Percentiles rank a stretch among this genome's conserved stretches.
These are phyloP conservation scores for Boulengeromyrus knoepffleri DNA, from an alignment of 2,113 vertebrate species.

Conservation along the genomic window DNA sequence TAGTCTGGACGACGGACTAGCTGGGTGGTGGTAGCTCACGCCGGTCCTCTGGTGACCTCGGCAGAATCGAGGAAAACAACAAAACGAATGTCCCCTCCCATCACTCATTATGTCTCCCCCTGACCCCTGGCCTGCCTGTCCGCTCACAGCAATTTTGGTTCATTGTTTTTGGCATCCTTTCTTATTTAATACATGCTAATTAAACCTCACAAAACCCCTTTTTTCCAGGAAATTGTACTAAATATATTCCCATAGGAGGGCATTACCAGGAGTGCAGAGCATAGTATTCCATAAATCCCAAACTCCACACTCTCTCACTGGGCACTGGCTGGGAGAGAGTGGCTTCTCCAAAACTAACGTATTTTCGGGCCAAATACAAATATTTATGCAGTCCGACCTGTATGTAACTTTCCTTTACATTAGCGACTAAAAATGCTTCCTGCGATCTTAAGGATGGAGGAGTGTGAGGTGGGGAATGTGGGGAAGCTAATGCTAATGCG, in stretches of 20 bases:
- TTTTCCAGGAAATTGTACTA: slow-evolving; percentile 5
- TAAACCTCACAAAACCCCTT: neutral
- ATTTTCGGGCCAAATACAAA: slow-evolving; percentile 9
- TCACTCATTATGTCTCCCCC: neutral
- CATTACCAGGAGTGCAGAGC: neutral
- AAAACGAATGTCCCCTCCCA: neutral
- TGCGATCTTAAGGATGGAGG: neutral
- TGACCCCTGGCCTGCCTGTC: neutral
- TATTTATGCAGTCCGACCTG: slow-evolving; percentile 4
- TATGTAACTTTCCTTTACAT: slow-evolving; percentile 13
- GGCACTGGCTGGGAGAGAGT: neutral
- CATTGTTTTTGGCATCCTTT: neutral
- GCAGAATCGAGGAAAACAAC: neutral
- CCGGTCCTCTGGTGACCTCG: neutral
- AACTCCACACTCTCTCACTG: neutral
- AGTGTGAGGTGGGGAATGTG: neutral
- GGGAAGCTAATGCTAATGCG: neutral
- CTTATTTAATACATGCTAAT: neutral
- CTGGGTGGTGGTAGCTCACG: neutral
- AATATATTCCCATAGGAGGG: neutral
- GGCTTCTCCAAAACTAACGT: slow-evolving; percentile 11
- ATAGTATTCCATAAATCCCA: neutral
- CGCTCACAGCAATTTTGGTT: neutral
- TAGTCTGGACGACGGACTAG: neutral
- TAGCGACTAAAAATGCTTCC: slow-evolving; percentile 4